Base-by-base conservation (phyloP, 2,797 vertebrate genomes). In the Xenopus petersii region DNA sequence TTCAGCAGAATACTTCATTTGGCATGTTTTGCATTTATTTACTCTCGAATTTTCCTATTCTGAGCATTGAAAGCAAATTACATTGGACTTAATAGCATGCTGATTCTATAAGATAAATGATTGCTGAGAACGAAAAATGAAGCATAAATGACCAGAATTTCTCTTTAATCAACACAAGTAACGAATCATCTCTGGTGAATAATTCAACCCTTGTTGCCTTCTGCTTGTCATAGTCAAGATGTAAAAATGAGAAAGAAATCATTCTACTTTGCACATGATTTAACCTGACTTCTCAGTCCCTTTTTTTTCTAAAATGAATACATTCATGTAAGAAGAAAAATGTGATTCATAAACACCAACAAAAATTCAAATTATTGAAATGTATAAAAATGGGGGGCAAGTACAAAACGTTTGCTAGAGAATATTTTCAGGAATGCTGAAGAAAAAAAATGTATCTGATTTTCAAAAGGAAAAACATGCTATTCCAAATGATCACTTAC, bases 61-160 rank as follows among this genome's bases (percentile, higher is more conserved):
- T 65, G 74, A 65, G 61, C 13, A 30, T 15, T 61, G 55, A 70
- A 55, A 59, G 61, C 42, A 79, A 74, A 79, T 79, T 74, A 60
- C 61, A 69, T 74, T 70, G 73, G 67, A 65, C 67, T 79, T 79
- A 70, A 65, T 65, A 65, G 61, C 76, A 74, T 69, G 61, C 76
- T 74, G 76, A 70, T 79, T 73, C 46, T 74, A 71, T 79, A 74
- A 70, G 76, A 79, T 79, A 79, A 74, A 79, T 74, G 76, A 79
- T 65, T 79, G 71, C 76, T 74, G 76, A 79, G 71, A 73, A 70
- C 66, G 17, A 74, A 79, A 74, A 79, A 79, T 70, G 61, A 79
- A 47, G 46, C 54, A 65, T 56, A 74, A 79, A 74, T 79, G 76
- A 74, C 66, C 76, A 79, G 67, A 74, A 74, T 70, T 70, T 74